A percentile compares a stretch with the other conserved stretches of the same genome.
Conservation (phyloP, 2,797 vertebrate genomes). For the Myioborus melanocephalus region DNA sequence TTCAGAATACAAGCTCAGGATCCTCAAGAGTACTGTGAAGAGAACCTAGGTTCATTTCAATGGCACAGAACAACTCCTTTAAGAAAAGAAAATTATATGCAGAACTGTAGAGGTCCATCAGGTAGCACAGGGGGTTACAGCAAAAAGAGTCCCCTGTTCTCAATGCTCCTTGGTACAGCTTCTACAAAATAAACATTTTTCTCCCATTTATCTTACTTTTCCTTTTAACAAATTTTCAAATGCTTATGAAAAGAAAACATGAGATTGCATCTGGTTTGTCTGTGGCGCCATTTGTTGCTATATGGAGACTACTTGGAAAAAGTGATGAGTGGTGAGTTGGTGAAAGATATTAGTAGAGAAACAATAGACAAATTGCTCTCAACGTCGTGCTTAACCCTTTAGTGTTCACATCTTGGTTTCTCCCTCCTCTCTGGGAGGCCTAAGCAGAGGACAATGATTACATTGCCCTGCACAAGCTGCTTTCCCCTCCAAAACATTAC, state of each 20-base stretch:
- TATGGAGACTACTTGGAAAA: constrained; percentile 42
- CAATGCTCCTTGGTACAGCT: neutral
- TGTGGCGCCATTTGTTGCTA: constrained; percentile 51
- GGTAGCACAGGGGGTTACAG: neutral
- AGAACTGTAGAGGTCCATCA: neutral
- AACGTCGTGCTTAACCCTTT: constrained; percentile 38
- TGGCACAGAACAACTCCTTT: neutral
- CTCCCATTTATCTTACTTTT: neutral
- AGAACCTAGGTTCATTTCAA: neutral
- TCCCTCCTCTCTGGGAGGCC: neutral
- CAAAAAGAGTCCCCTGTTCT: neutral
- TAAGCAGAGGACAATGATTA: neutral
- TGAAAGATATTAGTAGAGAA: constrained; percentile 61
- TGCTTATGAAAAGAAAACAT: constrained; percentile 48
- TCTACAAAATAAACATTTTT: constrained; percentile 28
- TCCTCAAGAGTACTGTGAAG: neutral
- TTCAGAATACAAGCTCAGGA: neutral
- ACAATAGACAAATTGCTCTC: constrained; percentile 52
- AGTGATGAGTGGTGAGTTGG: constrained; percentile 50
- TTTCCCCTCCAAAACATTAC: neutral
- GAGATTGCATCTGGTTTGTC: constrained; percentile 54
- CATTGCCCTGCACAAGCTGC: neutral
- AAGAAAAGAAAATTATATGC: neutral
- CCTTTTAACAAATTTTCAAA: constrained; percentile 29
- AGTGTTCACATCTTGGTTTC: neutral